Percentiles rank a stretch among this genome's conserved stretches.
These are phyloP conservation scores for Arrhamphus sclerolepis DNA, from an alignment of 2,797 vertebrate genomes.

Conservation along the genomic window DNA sequence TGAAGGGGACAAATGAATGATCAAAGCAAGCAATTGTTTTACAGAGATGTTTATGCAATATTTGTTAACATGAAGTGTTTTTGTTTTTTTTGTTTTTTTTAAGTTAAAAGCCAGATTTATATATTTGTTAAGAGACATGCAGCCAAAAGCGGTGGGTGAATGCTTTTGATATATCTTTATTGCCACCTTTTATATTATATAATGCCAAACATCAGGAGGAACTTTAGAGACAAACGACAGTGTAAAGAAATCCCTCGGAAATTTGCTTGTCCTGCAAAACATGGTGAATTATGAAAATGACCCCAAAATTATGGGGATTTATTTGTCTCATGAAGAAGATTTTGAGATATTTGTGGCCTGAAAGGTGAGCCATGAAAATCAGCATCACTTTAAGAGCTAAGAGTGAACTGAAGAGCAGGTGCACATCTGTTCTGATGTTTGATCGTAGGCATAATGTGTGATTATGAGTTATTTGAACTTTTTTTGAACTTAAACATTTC, in stretches of 20 bases:
- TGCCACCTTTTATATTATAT: constrained; percentile 43
- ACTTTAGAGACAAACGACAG: constrained; percentile 24
- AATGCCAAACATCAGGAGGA: constrained; percentile 22
- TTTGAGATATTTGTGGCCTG: background rate
- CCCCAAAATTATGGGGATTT: background rate
- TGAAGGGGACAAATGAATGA: constrained; percentile 26
- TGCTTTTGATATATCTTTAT: constrained; percentile 37
- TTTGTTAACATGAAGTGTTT: constrained; percentile 43
- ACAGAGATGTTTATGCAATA: no score
- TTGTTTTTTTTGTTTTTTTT: no score
- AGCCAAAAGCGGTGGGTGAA: constrained; percentile 43
- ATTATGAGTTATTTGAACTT: constrained; percentile 22
- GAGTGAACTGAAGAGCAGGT: constrained; percentile 11
- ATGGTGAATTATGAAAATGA: constrained; percentile 16
- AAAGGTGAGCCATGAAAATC: constrained; percentile 8
- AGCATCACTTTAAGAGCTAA: no score
- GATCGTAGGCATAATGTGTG: constrained; percentile 25
- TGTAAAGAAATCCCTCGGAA: constrained; percentile 30
- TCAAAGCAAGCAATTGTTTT: constrained; percentile 10
- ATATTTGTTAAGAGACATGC: constrained; percentile 50
- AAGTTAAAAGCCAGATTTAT: constrained; percentile 42
- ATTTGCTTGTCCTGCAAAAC: constrained; percentile 27
- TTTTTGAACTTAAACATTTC: constrained; percentile 26
- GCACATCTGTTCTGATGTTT: constrained; percentile 31
- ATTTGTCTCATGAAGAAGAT: constrained; percentile 10